A percentile compares a stretch with the other conserved stretches of the same genome.
phyloP scores from a whole-genome alignment of 1,140 invertebrate genomes.

The Pygmarrhopalites habei region DNA sequence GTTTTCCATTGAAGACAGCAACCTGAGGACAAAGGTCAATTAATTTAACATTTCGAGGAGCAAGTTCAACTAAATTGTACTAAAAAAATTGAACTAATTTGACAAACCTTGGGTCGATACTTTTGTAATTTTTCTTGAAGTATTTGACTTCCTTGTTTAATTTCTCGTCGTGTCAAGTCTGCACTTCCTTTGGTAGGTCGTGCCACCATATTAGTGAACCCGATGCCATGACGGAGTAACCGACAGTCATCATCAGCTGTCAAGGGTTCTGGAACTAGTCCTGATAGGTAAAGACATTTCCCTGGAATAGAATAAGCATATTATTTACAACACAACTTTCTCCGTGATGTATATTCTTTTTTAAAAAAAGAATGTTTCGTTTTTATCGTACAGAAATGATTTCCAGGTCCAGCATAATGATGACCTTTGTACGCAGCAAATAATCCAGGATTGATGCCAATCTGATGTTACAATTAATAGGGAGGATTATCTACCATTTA shows the following conservation, averaged over 20 bases:
- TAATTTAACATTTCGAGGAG: too few relatives aligned
- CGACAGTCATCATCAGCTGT: slow-evolving; percentile 93
- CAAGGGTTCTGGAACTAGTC: slow-evolving; percentile 87
- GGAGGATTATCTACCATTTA: too few relatives aligned
- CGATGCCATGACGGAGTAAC: slow-evolving; percentile 85
- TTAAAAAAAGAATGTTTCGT: slow-evolving; percentile 13
- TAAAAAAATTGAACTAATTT: too few relatives aligned
- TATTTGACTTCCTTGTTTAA: slow-evolving; percentile 86
- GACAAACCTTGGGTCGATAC: slow-evolving; percentile 85
- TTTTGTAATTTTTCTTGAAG: slow-evolving; percentile 83
- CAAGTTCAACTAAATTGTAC: too few relatives aligned
- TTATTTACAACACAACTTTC: neutral
- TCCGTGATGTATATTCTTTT: neutral
- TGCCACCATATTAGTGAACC: slow-evolving; percentile 95
- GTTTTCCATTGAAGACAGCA: slow-evolving; percentile 95
- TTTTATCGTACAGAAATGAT: slow-evolving; percentile 91
- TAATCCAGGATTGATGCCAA: slow-evolving; percentile 94
- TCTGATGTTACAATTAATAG: slow-evolving; percentile 61
- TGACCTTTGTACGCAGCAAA: slow-evolving; percentile 96
- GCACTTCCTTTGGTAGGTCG: slow-evolving; percentile 91
- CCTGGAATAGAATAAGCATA: slow-evolving; percentile 47
- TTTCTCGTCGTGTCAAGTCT: slow-evolving; percentile 91
- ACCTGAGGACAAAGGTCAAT: slow-evolving; percentile 48
- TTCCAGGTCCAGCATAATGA: slow-evolving; percentile 95
- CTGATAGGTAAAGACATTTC: slow-evolving; percentile 93